Conservation (phyloP, 2,888 invertebrate genomes). For the Caenorhabditis sp. region DNA sequence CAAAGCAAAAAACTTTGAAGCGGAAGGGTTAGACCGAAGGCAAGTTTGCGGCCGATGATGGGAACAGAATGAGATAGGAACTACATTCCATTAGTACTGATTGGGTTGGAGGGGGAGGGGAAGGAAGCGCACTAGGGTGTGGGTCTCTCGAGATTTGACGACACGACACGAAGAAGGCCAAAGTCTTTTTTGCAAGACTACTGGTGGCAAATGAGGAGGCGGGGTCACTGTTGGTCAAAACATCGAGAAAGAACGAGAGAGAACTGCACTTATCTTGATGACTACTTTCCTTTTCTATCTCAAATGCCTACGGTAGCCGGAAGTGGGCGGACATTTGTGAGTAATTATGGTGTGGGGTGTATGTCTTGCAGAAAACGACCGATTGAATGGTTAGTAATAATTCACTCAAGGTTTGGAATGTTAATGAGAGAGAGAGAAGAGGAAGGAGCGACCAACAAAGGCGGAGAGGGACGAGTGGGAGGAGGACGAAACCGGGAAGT, state of each 20-base stretch:
- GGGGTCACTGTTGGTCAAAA: slow-evolving; percentile 17
- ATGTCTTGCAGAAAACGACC: slow-evolving; percentile 17
- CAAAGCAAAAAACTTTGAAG: background rate
- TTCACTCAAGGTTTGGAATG: slow-evolving; percentile 47
- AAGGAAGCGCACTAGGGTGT: slow-evolving; percentile 1
- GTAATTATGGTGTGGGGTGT: slow-evolving; percentile 9
- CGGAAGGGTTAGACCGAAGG: too few species aligned
- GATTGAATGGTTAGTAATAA: slow-evolving; percentile 51
- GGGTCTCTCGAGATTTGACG: background rate
- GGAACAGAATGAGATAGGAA: background rate
- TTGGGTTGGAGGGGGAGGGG: slow-evolving; percentile 18
- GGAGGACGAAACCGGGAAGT: slow-evolving; percentile 18
- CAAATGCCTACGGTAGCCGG: slow-evolving; percentile 50
- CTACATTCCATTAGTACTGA: slow-evolving; percentile 12
- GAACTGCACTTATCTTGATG: slow-evolving; percentile 53
- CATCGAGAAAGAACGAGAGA: slow-evolving; percentile 6
- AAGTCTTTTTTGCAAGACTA: slow-evolving; percentile 20
- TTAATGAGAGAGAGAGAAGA: slow-evolving; percentile 35
- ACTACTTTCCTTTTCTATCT: slow-evolving; percentile 25
- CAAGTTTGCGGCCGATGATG: background rate
- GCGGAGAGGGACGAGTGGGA: background rate
- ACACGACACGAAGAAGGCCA: slow-evolving; percentile 30
- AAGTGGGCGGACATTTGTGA: slow-evolving; percentile 31
- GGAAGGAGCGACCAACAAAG: too few species aligned
- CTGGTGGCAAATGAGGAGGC: slow-evolving; percentile 3